A percentile compares a stretch with the other conserved stretches of the same genome.
Evolutionary conservation across 2,797 vertebrate species (phyloP).

Genomic region (Melanotaenia parkinsoni): DNA sequence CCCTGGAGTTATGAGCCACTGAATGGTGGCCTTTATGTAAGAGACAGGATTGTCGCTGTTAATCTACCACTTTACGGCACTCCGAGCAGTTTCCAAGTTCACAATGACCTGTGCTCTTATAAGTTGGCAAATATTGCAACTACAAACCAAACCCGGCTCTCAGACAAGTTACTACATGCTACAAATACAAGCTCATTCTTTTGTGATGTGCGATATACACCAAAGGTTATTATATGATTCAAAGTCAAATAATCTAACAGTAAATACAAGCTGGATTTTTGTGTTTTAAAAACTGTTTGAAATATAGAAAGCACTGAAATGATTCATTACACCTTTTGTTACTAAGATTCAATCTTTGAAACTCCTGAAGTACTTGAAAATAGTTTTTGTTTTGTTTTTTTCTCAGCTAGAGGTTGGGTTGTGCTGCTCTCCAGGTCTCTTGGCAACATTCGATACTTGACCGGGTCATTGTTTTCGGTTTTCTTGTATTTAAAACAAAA

Average conservation of each 20-base stretch:
- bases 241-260: not conserved
- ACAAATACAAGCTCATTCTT: conserved; percentile 29
- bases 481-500: not conserved
- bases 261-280: not conserved
- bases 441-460: not conserved
- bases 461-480: not conserved
- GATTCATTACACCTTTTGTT: not conserved
- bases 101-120: conserved; percentile 11
- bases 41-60: conserved; percentile 16
- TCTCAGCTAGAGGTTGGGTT: not conserved
- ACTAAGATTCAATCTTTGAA: not conserved
- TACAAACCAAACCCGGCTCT: too few relatives aligned
- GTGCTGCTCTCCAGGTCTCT: not conserved
- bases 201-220: not conserved
- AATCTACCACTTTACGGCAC: conserved; percentile 23
- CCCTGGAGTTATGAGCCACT: conserved; percentile 29
- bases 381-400: not conserved
- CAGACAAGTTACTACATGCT: conserved; percentile 11
- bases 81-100: conserved; percentile 25
- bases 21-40: conserved; percentile 38
- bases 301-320: not conserved
- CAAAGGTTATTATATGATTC: not conserved
- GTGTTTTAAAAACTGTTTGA: not conserved
- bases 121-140: conserved; percentile 15
- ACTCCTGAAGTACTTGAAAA: not conserved